These are phyloP conservation scores for Sylvietta virens DNA, from an alignment of 2,113 vertebrate species.

Conservation along the genomic window DNA sequence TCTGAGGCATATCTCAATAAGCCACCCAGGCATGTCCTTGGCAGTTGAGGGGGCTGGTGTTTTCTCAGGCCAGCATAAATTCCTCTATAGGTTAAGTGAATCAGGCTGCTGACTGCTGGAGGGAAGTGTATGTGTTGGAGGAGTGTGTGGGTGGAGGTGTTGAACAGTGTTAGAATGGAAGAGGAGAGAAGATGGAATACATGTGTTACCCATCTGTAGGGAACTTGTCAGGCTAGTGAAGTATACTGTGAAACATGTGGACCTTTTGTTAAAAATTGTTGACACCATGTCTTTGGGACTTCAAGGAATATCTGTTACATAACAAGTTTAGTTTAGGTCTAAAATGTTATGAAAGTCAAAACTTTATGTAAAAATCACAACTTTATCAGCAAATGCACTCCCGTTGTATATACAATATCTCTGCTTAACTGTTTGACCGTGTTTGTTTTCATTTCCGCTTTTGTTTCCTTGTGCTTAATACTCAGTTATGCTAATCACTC, in stretches of 20 bases:
- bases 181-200: background rate
- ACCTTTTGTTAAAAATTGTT: background rate
- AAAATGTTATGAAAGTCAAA: background rate
- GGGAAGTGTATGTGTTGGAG: background rate
- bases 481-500: background rate
- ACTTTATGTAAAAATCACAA: background rate
- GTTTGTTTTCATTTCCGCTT: background rate
- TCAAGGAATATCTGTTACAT: background rate
- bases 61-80: constrained; percentile 6
- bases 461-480: background rate
- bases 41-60: background rate
- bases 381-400: background rate
- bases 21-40: background rate
- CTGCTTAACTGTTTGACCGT: background rate
- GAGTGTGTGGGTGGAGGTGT: background rate
- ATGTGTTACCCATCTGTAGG: background rate
- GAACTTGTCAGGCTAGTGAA: background rate
- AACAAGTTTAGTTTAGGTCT: background rate
- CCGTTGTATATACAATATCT: background rate
- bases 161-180: background rate
- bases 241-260: background rate
- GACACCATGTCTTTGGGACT: background rate
- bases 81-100: constrained; percentile 4
- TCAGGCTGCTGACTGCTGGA: background rate
- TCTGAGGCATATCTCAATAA: background rate